Percentiles rank a stretch among this genome's conserved stretches.
Evolutionary conservation across 2,113 vertebrate species (phyloP).

Genomic region (Mustela lutreola): DNA sequence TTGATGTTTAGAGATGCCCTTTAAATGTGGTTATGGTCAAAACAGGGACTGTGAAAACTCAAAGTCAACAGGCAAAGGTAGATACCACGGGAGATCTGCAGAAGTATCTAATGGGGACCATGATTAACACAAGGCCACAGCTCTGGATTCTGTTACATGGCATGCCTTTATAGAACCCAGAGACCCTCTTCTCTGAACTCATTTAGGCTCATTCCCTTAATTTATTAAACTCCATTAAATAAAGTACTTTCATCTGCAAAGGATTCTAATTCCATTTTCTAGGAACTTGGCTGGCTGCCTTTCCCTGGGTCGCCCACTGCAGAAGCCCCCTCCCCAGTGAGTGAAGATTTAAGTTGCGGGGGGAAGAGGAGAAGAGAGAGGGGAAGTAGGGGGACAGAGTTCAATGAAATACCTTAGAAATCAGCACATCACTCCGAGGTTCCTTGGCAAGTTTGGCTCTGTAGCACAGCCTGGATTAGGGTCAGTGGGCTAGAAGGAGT

Average conservation of each 20-base stretch:
- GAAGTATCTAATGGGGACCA: not conserved
- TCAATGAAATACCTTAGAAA: not conserved
- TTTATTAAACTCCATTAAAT: conserved; percentile 69
- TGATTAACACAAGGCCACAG: not conserved
- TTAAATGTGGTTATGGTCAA: conserved; percentile 87
- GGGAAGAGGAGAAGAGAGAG: not conserved
- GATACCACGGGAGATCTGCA: conserved; percentile 42
- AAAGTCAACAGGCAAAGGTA: conserved; percentile 64
- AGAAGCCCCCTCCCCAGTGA: not conserved
- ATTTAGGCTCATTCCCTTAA: conserved; percentile 50
- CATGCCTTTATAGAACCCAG: not conserved
- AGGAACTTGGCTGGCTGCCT: not conserved
- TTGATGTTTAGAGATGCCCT: conserved; percentile 85
- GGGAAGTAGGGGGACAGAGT: not conserved
- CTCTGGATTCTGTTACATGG: conserved; percentile 10
- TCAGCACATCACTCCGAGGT: not conserved
- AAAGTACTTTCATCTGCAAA: conserved; percentile 67
- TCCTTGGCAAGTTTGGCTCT: not conserved
- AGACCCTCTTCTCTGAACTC: conserved; percentile 46
- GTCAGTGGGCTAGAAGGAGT: not conserved
- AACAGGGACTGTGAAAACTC: conserved; percentile 80
- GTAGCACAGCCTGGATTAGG: not conserved
- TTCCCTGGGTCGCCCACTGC: not conserved
- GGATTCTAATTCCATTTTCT: conserved; percentile 1
- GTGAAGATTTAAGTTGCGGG: conserved; percentile 5